Evolutionary conservation across 2,888 invertebrate genomes (phyloP).

Genomic region (Cheilosia impressa): DNA sequence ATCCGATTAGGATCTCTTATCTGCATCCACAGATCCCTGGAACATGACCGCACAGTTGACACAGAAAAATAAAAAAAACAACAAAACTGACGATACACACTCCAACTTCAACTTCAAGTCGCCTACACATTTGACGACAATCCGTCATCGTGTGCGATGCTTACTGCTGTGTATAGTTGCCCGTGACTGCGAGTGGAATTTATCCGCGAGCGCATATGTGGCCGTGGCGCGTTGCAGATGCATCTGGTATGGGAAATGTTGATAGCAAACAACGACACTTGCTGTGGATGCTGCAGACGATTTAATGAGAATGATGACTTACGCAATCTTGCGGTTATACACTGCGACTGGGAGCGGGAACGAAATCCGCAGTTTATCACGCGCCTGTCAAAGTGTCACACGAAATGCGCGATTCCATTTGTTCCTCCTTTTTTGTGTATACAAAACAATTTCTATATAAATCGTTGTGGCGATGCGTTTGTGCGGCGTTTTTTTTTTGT

Average conservation of each 20-base stretch:
- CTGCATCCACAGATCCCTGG: constrained; percentile 65
- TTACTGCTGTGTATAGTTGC: constrained; percentile 49
- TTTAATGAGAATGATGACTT: constrained; percentile 75
- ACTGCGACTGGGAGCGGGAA: constrained; percentile 1
- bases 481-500: constrained; percentile 8
- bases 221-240: constrained; percentile 55
- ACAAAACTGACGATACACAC: constrained; percentile 19
- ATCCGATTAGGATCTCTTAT: constrained; percentile 74
- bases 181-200: constrained; percentile 47
- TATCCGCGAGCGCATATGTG: constrained; percentile 51
- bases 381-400: constrained; percentile 82
- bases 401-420: constrained; percentile 75
- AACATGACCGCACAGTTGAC: constrained; percentile 70
- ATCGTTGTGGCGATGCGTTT: constrained; percentile 24
- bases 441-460: constrained; percentile 18
- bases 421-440: constrained; percentile 65
- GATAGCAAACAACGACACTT: constrained; percentile 75
- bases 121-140: constrained; percentile 73
- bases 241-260: constrained; percentile 63
- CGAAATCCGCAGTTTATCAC: constrained; percentile 81
- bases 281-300: constrained; percentile 59
- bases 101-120: constrained; percentile 15
- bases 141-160: constrained; percentile 73
- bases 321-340: constrained; percentile 54
- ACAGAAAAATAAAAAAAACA: constrained; percentile 38